Evolutionary conservation across 2,888 invertebrate genomes (phyloP).

Genomic region (Noctua pronuba): DNA sequence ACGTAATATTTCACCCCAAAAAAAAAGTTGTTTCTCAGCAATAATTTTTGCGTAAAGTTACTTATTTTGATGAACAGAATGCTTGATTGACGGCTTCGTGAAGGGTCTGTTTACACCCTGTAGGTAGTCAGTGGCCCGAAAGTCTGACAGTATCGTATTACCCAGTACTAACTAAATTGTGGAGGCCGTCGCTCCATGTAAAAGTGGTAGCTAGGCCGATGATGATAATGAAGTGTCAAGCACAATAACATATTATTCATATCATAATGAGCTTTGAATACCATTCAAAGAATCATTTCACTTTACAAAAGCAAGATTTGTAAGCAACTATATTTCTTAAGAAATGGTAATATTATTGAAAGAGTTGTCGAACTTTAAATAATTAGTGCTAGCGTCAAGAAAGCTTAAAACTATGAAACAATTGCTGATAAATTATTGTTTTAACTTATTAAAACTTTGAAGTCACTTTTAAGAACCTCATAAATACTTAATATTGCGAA

Average conservation of each 20-base stretch:
- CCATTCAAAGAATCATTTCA: neutral
- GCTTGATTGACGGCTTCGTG: no score
- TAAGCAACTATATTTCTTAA: neutral
- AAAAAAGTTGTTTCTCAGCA: no score
- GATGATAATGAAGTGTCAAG: neutral
- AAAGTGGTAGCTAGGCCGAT: no score
- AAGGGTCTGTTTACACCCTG: no score
- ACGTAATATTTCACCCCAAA: no score
- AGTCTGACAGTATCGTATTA: no score
- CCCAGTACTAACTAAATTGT: no score
- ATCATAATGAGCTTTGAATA: neutral
- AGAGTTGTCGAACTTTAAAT: neutral
- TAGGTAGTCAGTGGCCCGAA: no score
- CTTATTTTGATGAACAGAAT: no score
- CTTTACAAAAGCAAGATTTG: neutral
- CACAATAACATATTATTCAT: neutral
- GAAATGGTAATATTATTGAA: neutral
- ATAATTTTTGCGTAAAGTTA: no score
- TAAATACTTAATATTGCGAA: neutral
- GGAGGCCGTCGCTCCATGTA: no score
- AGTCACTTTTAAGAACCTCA: neutral
- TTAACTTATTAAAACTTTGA: neutral
- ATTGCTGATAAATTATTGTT: slow-evolving; percentile 5
- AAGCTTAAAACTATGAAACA: slow-evolving; percentile 1
- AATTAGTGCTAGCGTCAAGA: neutral